Conservation (phyloP, 1,140 invertebrate species). For the Sycophila sp. region DNA sequence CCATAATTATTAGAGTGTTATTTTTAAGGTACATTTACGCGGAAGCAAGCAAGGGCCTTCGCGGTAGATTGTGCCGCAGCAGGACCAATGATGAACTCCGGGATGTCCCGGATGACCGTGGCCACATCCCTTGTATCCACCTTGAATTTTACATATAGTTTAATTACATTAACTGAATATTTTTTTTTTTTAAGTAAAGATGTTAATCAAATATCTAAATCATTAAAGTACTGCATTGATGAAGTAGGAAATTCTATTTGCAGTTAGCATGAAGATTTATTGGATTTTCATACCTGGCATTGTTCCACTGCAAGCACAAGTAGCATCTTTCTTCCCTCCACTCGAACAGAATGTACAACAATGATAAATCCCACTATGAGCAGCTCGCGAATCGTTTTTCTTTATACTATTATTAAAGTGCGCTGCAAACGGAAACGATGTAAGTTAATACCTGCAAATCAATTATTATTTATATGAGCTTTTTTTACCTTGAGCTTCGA, state of each 20-base stretch:
- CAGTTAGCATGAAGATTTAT: not conserved
- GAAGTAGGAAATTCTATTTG: not conserved
- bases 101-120: slow-evolving; percentile 83
- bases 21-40: slow-evolving; percentile 50
- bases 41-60: slow-evolving; percentile 52
- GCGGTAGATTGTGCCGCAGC: slow-evolving; percentile 70
- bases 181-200: no score
- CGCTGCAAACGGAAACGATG: not conserved
- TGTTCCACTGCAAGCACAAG: slow-evolving; percentile 75
- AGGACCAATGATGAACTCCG: slow-evolving; percentile 82
- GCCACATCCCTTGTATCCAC: slow-evolving; percentile 81
- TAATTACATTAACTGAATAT: no score
- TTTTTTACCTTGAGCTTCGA: slow-evolving; percentile 41
- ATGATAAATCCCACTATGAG: slow-evolving; percentile 78
- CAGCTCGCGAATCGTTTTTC: slow-evolving; percentile 33
- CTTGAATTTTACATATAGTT: slow-evolving; percentile 44
- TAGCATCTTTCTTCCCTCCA: slow-evolving; percentile 74
- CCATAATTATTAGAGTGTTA: slow-evolving; percentile 47
- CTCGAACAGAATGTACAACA: slow-evolving; percentile 80
- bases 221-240: not conserved
- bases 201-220: no score
- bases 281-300: slow-evolving; percentile 70
- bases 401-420: slow-evolving; percentile 4
- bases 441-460: slow-evolving; percentile 58
- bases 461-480: slow-evolving; percentile 23